phyloP scores from a whole-genome alignment of 1,140 invertebrate genomes.

The Samia ricini region DNA sequence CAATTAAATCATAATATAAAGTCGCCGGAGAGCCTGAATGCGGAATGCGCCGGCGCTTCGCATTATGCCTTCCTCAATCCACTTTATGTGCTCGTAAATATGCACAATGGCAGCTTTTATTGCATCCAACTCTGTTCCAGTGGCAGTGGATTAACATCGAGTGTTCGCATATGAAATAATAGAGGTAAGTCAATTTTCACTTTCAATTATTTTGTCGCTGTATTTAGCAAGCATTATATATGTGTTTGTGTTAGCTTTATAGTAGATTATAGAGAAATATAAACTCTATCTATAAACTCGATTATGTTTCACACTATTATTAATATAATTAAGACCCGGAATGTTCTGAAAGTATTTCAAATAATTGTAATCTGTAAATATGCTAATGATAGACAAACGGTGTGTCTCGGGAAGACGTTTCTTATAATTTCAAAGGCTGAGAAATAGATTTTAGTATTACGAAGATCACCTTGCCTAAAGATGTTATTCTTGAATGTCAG shows the following conservation, averaged over 20 bases:
- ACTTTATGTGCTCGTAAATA: conserved; percentile 63
- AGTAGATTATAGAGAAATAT: neutral
- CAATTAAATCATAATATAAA: neutral
- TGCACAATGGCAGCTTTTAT: conserved; percentile 64
- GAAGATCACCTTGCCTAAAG: too few species aligned
- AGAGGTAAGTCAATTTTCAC: conserved; percentile 20
- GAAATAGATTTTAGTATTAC: too few species aligned
- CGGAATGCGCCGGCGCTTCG: conserved; percentile 26
- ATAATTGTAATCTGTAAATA: too few species aligned
- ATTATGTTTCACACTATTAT: too few species aligned
- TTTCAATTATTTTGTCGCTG: neutral
- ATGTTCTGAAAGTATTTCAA: too few species aligned
- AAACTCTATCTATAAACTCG: too few species aligned
- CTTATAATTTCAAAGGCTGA: too few species aligned
- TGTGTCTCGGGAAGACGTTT: too few species aligned
- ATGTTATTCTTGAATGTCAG: too few species aligned
- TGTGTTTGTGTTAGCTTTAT: neutral
- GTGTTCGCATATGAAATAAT: conserved; percentile 41
- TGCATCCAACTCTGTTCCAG: conserved; percentile 46
- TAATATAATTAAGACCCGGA: too few species aligned
- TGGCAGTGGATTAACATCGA: conserved; percentile 56
- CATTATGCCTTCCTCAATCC: conserved; percentile 34
- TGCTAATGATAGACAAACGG: too few species aligned
- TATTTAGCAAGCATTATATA: neutral
- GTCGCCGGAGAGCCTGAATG: neutral